Base-by-base conservation (phyloP, 2,113 vertebrate genomes). In the Verasper variegatus region DNA sequence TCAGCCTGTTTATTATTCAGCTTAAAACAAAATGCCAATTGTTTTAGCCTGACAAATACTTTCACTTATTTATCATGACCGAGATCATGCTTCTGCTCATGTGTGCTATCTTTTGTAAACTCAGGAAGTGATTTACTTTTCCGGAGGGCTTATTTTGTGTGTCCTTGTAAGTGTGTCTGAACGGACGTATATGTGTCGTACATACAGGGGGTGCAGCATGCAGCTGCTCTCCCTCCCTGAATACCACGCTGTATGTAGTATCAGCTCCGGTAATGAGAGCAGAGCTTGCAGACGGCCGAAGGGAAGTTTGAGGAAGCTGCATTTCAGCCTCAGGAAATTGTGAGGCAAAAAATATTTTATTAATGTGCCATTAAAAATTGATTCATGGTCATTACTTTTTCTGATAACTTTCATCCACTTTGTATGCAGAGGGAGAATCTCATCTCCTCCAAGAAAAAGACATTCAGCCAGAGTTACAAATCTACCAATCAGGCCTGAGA, bases 361-460 rank as follows among this genome's bases (percentile, higher is more conserved):
- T 89, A 91, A 93, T 90, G 79, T 67, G 23, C 68, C 77, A 89
- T 92, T 92, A 94, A 92, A 93, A 89, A 91, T 92, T n/a, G 42
- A 94, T 91, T 89, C 57, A 58, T 45, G 56, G 87, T 91, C 86
- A 90, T 92, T 89, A 88, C 73, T 86, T 86, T 84, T 57, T 78
- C 69, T 85, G 84, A 89, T 86, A 86, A 89, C 83, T 81, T 82
- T 76, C 76, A 72, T 69, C 84, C 74, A 80, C 72, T 91, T 86
- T 88, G 74, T 74, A 84, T 86, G 78, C 76, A 74, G 37, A 65
- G 62, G 7, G 59, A 51, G 52, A 70, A 79, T 78, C 82, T 66
- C 35, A 85, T 88, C 85, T 88, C 76, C 80, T 81, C 78, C 59
- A 71, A 69, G 27, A 67, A 55, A 31, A 51, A 51, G 65, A 84